Percentiles rank a stretch among this genome's conserved stretches.
These are phyloP conservation scores for Sceloporus tristichus DNA, from an alignment of 2,113 vertebrate genomes.

Conservation along the genomic window DNA sequence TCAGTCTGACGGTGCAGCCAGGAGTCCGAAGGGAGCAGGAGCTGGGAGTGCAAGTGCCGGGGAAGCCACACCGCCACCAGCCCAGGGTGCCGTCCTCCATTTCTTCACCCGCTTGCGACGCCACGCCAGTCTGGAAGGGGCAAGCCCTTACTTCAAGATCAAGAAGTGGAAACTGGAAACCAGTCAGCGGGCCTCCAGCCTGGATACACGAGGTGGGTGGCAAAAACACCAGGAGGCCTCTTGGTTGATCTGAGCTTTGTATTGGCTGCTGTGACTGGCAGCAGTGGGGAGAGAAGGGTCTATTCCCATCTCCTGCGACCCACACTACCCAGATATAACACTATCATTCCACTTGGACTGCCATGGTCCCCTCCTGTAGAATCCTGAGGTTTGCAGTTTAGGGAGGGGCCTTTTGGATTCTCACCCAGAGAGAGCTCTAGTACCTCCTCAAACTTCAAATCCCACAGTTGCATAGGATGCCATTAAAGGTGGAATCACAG, in stretches of 20 bases:
- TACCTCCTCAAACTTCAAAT: too few relatives aligned
- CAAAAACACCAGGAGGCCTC: background rate
- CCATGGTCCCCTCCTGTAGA: too few relatives aligned
- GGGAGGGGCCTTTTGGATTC: too few relatives aligned
- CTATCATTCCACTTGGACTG: too few relatives aligned
- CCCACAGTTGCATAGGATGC: too few relatives aligned
- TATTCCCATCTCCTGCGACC: background rate
- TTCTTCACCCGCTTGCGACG: slow-evolving; percentile 93
- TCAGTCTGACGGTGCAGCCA: slow-evolving; percentile 77
- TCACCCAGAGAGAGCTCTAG: too few relatives aligned
- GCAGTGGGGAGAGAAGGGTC: background rate
- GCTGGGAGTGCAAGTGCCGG: background rate
- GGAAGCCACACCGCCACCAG: slow-evolving; percentile 55
- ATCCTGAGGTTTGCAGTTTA: too few relatives aligned
- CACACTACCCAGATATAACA: too few relatives aligned
- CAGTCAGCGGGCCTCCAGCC: slow-evolving; percentile 92
- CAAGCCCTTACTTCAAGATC: slow-evolving; percentile 96
- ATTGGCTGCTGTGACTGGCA: background rate
- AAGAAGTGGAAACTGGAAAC: slow-evolving; percentile 97
- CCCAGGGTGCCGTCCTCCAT: slow-evolving; percentile 85
- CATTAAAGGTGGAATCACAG: too few relatives aligned
- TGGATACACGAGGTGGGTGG: slow-evolving; percentile 92
- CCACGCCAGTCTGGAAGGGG: slow-evolving; percentile 93
- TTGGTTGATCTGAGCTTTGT: background rate
- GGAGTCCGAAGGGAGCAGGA: slow-evolving; percentile 69